Evolutionary conservation across 2,888 invertebrate species (phyloP).

Genomic region (Axea sp.): DNA sequence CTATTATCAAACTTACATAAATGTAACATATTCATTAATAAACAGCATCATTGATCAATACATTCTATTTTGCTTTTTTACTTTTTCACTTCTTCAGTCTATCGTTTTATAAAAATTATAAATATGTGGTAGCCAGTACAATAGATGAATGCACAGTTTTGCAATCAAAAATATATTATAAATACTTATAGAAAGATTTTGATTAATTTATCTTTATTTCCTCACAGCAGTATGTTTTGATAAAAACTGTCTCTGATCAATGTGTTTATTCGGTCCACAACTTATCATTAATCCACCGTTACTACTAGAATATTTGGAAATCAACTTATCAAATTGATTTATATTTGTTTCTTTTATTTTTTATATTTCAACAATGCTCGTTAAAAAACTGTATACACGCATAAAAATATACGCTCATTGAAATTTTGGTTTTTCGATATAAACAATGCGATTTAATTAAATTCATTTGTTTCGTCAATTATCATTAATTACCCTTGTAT

Average conservation of each 20-base stretch:
- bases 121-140: conserved; percentile 9
- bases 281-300: too few relatives aligned
- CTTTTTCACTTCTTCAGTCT: too few relatives aligned
- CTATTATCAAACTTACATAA: too few relatives aligned
- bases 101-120: conserved; percentile 36
- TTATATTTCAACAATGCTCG: neutral
- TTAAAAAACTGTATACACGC: conserved; percentile 46
- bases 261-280: too few relatives aligned
- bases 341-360: neutral
- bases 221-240: too few relatives aligned
- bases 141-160: conserved; percentile 7
- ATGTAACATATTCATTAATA: too few relatives aligned
- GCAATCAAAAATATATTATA: conserved; percentile 10
- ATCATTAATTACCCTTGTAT: conserved; percentile 15
- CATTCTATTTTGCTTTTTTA: too few relatives aligned
- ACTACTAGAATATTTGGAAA: too few relatives aligned
- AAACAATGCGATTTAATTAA: conserved; percentile 12
- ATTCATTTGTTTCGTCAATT: conserved; percentile 11
- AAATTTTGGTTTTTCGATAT: conserved; percentile 12
- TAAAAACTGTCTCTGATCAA: too few relatives aligned
- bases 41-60: too few relatives aligned
- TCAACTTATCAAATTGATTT: too few relatives aligned
- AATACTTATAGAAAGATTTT: conserved; percentile 25
- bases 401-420: conserved; percentile 44
- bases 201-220: conserved; percentile 16